Evolutionary conservation across 2,797 vertebrate species (phyloP).

Genomic region (Onychomys arenicola): DNA sequence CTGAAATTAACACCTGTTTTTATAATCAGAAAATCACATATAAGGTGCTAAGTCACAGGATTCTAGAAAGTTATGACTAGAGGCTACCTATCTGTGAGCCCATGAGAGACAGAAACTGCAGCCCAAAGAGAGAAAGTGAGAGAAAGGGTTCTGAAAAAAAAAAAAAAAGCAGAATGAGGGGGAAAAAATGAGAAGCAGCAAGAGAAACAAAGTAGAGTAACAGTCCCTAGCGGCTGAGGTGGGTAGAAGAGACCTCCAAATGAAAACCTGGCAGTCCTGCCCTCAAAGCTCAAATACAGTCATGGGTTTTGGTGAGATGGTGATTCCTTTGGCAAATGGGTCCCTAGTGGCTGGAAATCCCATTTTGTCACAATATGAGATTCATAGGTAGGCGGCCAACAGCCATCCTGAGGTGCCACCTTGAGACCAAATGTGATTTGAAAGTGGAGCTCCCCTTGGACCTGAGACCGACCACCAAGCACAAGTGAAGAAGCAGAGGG

Average conservation of each 20-base stretch:
- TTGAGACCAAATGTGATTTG: not conserved
- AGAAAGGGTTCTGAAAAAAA: not conserved
- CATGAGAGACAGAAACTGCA: too few relatives aligned
- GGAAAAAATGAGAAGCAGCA: too few relatives aligned
- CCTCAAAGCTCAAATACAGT: not conserved
- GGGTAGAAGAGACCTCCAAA: too few relatives aligned
- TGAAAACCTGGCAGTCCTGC: not conserved
- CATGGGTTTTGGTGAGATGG: not conserved
- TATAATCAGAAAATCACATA: conserved; percentile 35
- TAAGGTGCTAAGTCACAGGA: not conserved
- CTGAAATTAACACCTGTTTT: not conserved
- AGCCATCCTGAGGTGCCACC: not conserved
- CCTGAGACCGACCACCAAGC: not conserved
- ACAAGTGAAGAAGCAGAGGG: not conserved
- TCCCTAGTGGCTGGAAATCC: too few relatives aligned
- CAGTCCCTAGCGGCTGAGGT: not conserved
- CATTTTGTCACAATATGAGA: not conserved
- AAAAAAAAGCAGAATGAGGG: not conserved
- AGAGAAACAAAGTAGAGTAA: too few relatives aligned
- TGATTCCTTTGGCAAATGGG: not conserved
- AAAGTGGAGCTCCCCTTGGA: not conserved
- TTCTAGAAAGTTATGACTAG: not conserved
- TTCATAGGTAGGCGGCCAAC: not conserved
- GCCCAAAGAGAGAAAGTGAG: not conserved
- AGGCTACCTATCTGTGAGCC: not conserved